phyloP scores from a whole-genome alignment of 2,113 vertebrate genomes.

The Rhineura floridana region DNA sequence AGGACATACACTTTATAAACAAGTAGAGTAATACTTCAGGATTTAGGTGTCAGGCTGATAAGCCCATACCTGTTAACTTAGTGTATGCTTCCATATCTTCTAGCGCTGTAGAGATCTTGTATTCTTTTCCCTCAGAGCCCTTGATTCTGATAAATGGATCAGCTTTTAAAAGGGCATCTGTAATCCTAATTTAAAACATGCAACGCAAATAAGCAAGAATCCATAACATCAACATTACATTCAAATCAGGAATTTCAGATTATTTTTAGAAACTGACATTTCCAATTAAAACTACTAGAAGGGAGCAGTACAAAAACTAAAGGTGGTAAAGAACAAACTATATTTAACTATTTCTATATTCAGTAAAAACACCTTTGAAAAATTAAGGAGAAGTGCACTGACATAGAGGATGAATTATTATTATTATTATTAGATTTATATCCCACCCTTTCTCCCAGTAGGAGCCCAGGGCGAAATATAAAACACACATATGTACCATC shows the following conservation, averaged over 20 bases:
- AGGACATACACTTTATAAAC: neutral
- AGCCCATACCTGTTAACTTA: slow-evolving; percentile 87
- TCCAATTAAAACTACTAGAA: neutral
- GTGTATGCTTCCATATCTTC: slow-evolving; percentile 95
- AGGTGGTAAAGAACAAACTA: neutral
- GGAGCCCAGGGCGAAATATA: too few species aligned
- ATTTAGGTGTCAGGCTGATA: neutral
- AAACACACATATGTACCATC: too few species aligned
- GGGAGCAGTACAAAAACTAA: neutral
- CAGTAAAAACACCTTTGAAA: neutral
- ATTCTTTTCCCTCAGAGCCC: slow-evolving; percentile 76
- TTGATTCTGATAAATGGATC: slow-evolving; percentile 80
- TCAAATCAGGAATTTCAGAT: neutral
- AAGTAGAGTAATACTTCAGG: neutral
- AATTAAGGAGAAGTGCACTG: neutral
- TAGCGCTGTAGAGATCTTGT: slow-evolving; percentile 86
- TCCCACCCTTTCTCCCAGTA: too few species aligned
- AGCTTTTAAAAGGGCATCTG: slow-evolving; percentile 90
- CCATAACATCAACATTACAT: neutral
- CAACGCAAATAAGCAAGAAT: neutral
- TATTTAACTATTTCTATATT: neutral
- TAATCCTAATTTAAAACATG: slow-evolving; percentile 82
- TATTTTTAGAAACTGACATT: neutral
- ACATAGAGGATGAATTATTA: too few species aligned
- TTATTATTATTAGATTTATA: too few species aligned